phyloP scores from a whole-genome alignment of 2,113 vertebrate species.

The Hemiscyllium ocellatum region DNA sequence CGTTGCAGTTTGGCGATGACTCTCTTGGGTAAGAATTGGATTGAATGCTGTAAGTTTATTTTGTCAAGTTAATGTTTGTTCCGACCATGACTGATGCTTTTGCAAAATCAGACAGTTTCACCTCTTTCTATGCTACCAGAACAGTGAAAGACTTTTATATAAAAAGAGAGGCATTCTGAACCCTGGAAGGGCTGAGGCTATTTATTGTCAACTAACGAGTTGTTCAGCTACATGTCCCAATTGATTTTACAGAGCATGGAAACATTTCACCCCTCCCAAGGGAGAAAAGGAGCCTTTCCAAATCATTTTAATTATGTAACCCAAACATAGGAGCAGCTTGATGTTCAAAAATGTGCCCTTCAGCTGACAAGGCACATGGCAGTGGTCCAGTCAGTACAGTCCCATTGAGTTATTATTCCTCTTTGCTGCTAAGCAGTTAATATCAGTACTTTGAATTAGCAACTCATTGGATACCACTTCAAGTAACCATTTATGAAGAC shows the following conservation, averaged over 20 bases:
- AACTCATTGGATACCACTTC: background rate
- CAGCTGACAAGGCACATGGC: background rate
- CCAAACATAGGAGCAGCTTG: background rate
- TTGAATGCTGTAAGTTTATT: background rate
- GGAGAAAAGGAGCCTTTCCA: background rate
- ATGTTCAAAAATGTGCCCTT: background rate
- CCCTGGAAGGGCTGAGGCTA: background rate
- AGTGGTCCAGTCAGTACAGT: background rate
- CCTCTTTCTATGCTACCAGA: background rate
- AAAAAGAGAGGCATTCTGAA: background rate
- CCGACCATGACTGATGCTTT: background rate
- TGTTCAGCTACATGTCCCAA: background rate
- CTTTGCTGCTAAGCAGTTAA: background rate
- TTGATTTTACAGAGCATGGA: background rate
- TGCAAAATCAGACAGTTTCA: background rate
- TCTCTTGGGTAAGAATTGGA: conserved; percentile 68
- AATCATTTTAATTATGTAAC: background rate
- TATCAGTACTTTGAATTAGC: background rate
- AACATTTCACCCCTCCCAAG: background rate
- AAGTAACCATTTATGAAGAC: background rate
- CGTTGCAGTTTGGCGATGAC: conserved; percentile 67
- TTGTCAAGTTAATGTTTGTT: background rate
- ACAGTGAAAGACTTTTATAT: background rate
- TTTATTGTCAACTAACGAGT: background rate
- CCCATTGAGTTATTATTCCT: background rate